Evolutionary conservation across 2,797 vertebrate species (phyloP), one percentile per base, ranked within the genome.

Genomic region (Petrocephalus schoutedeni): DNA sequence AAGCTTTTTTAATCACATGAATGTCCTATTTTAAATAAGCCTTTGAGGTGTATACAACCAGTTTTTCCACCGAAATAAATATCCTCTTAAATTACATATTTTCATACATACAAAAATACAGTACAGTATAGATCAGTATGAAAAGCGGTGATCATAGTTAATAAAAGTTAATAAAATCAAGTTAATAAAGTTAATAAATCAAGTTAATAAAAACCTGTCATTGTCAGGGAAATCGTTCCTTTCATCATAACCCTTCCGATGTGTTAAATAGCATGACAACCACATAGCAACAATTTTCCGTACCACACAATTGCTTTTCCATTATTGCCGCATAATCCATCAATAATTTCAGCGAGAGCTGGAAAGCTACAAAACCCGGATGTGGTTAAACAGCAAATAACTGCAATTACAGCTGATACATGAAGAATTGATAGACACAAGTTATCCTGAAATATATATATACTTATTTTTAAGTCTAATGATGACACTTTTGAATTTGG

Each of bases 301-400:
- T 88, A 7, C 67, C 4, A 83, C 36, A 45, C 36, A 89, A 58
- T 51, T 57, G 53, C 54, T 82, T 82, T 86, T 89, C 56, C 32
- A 87, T 85, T 88, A 85, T 54, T 23, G 41, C 67, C 87, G 28
- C 57, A 88, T 53, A 54, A 86, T 86, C 88, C 67, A 87, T 80
- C 85, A 87, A 54, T 83, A 32, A 80, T 89, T 87, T 89, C 88
- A 87, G 56, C 85, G 67, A 41, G 59, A 61, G 57, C n/a, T 49
- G 88, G 57, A 86, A n/a, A 54, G 59, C 59, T 28, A 64, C 59
- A 64, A 28, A 23, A 10, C 2, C 9, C 28, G 21, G 59, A 64
- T 23, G n/a, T 10, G 59, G 9, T 21, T 64, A 64, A 28, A 64
- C 59, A 4, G 23, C 59, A 61, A 9, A 61, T 23, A 61, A 61